Evolutionary conservation across 1,140 invertebrate genomes (phyloP).

Genomic region (Brachionus paranguensis): DNA sequence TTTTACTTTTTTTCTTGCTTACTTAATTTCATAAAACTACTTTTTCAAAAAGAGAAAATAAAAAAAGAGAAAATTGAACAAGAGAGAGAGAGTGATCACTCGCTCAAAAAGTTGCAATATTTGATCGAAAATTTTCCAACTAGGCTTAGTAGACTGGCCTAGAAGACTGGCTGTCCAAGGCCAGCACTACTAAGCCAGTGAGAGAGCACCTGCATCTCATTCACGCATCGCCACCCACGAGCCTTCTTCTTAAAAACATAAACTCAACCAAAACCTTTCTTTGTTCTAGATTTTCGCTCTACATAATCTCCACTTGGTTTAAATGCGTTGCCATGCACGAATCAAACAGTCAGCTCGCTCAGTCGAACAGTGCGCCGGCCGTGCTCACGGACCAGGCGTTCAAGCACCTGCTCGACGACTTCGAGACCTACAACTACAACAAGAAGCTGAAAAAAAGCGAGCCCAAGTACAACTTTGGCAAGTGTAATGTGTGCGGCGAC

Average conservation of each 20-base stretch:
- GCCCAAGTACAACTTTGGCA: slow-evolving; percentile 2
- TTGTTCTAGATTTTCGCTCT: background rate
- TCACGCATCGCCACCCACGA: background rate
- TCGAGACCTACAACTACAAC: background rate
- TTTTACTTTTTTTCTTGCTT: background rate
- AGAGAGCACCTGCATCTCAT: background rate
- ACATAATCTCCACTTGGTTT: background rate
- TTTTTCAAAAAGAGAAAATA: background rate
- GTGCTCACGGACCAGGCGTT: background rate
- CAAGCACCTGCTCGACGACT: background rate
- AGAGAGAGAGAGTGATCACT: background rate
- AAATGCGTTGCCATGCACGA: background rate
- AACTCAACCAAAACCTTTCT: background rate
- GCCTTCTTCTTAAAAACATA: no score
- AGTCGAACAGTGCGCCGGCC: background rate
- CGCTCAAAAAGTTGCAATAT: background rate
- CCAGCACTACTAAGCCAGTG: background rate
- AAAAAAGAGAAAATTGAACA: no score
- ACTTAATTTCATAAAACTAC: background rate
- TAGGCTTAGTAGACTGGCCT: background rate
- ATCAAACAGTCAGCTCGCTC: background rate
- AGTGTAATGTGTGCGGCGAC: slow-evolving; percentile 54
- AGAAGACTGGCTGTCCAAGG: background rate
- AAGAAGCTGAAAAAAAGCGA: slow-evolving; percentile 7
- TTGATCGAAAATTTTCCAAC: background rate